Base-by-base conservation (phyloP, 2,888 invertebrate genomes). In the Pristionchus entomophagus region DNA sequence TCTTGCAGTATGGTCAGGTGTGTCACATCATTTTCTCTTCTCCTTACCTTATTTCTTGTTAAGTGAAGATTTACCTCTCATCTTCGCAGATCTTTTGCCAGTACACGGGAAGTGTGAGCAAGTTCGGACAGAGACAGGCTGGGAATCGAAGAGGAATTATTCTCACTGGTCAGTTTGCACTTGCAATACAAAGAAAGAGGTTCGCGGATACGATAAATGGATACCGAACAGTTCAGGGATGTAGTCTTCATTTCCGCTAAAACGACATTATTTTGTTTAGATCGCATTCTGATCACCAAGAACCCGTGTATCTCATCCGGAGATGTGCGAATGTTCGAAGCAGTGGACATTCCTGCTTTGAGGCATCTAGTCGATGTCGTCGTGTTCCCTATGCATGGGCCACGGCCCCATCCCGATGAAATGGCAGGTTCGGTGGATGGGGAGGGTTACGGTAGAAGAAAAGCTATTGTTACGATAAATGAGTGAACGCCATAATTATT, bases 281-380 rank as follows among this genome's bases (percentile, higher is more conserved):
- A 94, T 17, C 90, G 89, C 14, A 92, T 94, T 5, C 90, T 94
- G 65, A 92, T 94, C 29, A 93, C 94, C 14, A 94, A 94, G 89
- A 94, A 94, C 88, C 94, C 94, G 22, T 94, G 94, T 85, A 93
- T 94, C 83, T 94, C 94, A 56, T 91, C 93, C 5, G 94, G 94
- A 8, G 94, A 94, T 88, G 92, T 94, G 1, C 91, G 94, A 8
- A 89, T 88, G 88, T 94, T 88, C 86, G 89, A 91, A 32, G 92
- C 92, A 12, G 91, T 93, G 29, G 92, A 93, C 84, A 87, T 92
- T 35, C 91, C 91, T 0, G 89, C 89, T 91, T 88, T 92, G 91
- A 87, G 90, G 86, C 87, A 93, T 86, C 87, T 92, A 26, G 88
- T 88, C 65, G 94, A 94, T 86, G 94, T 94, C 32, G 92, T 94